Evolutionary conservation across 2,113 vertebrate species (phyloP).

Genomic region (Scalopus aquaticus): DNA sequence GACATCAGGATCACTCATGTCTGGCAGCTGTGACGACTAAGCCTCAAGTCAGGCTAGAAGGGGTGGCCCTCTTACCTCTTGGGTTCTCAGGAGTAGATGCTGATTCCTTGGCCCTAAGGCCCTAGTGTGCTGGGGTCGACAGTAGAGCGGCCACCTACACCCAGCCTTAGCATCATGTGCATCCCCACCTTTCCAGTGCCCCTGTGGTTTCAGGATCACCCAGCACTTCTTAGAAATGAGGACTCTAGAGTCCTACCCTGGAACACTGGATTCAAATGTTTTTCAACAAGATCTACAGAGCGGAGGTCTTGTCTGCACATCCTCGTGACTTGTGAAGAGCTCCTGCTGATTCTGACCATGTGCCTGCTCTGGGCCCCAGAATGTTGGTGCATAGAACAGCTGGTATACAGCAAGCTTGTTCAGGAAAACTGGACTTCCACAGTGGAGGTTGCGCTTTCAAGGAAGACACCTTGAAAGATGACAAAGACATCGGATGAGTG

Average conservation of each 20-base stretch:
- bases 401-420: neutral
- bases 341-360: neutral
- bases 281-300: neutral
- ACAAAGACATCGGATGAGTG: neutral
- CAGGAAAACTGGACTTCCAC: neutral
- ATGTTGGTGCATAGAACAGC: neutral
- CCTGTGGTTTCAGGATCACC: neutral
- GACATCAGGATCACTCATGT: neutral
- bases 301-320: neutral
- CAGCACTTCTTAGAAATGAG: neutral
- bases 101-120: neutral
- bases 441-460: neutral
- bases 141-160: neutral
- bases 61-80: neutral
- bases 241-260: neutral
- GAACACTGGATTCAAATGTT: neutral
- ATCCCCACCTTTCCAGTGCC: no score
- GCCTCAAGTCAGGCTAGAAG: neutral
- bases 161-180: neutral
- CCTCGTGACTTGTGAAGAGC: neutral
- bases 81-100: neutral
- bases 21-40: neutral
- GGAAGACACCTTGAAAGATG: neutral
- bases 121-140: neutral
- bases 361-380: neutral